Base-by-base conservation (phyloP, 2,113 vertebrate genomes). In the Actenoides hombroni region DNA sequence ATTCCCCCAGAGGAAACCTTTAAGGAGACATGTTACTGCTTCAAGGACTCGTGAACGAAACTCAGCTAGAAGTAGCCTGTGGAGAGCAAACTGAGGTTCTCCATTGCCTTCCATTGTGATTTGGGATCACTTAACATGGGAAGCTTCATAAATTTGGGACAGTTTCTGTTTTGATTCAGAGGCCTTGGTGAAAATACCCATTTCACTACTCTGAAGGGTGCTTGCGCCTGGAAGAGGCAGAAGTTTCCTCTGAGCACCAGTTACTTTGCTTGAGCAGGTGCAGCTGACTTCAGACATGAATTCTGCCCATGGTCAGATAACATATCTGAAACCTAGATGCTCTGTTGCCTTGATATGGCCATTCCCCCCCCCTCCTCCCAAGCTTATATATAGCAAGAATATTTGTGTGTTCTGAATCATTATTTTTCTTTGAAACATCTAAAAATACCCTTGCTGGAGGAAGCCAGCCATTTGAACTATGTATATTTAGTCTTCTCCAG, bases 401-500 rank as follows among this genome's bases (percentile, higher is more conserved):
- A 97, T 97, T 97, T 95, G 85, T 96, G 81, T 90, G 21, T 94
- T 87, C 94, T 83, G 83, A 96, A 95, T 95, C 35, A 93, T 88
- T 83, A 92, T 95, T 86, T 78, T 86, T 40, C 74, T 96, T 96
- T 97, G 83, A 79, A 96, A 92, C 17, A 83, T 88, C 96, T 96
- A 97, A 96, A 97, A 90, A 96, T 96, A 82, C 63, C 88, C 46
- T 63, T 92, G 92, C 89, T 96, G 91, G 93, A 97, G 92, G 95
- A 97, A 97, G 92, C 80, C 92, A 97, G 65, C 88, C 97, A 97
- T 84, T 92, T 94, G 68, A 96, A 96, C 97, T 96, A 97, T 37
- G 65, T 94, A 73, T 97, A 95, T 96, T 94, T 96, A 97, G 88
- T 97, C 82, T 97, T 92, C 95, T 94, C 90, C 81, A 97, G 93